Evolutionary conservation across 1,140 invertebrate species (phyloP).

Genomic region (Bicyclus anynana): DNA sequence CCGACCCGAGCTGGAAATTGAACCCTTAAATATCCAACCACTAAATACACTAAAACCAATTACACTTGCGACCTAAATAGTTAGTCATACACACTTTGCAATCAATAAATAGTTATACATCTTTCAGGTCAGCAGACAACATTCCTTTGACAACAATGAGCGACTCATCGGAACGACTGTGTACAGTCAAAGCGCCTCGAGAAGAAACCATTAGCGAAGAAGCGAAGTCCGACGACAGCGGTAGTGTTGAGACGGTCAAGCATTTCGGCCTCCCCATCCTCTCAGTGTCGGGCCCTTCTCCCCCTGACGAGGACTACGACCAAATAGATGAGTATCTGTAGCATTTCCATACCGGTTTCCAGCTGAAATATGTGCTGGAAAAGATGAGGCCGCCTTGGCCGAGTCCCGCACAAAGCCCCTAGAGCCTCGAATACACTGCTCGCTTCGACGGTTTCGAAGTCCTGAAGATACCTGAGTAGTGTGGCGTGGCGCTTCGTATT

Average conservation of each 20-base stretch:
- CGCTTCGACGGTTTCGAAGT: no score
- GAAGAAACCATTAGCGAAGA: slow-evolving; percentile 66
- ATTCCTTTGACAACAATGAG: slow-evolving; percentile 77
- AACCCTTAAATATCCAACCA: no score
- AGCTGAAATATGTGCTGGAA: slow-evolving; percentile 70
- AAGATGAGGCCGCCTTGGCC: slow-evolving; percentile 66
- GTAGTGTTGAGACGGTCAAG: slow-evolving; percentile 78
- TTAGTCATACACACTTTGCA: no score
- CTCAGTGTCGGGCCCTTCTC: slow-evolving; percentile 87
- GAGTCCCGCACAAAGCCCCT: slow-evolving; percentile 56
- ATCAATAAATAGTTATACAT: background rate
- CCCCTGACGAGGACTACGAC: slow-evolving; percentile 82
- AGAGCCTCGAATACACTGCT: slow-evolving; percentile 19
- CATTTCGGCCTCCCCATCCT: slow-evolving; percentile 86
- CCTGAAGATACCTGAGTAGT: no score
- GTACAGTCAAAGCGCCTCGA: slow-evolving; percentile 60
- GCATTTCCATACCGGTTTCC: slow-evolving; percentile 72
- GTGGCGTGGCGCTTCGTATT: no score
- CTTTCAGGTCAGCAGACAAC: slow-evolving; percentile 76
- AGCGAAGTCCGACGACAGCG: slow-evolving; percentile 72
- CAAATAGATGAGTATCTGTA: slow-evolving; percentile 77
- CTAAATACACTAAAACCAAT: no score
- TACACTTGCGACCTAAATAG: no score
- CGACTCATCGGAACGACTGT: slow-evolving; percentile 72
- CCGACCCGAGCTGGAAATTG: no score